phyloP scores from a whole-genome alignment of 1,140 invertebrate genomes.

The Drosophila tsacasi region DNA sequence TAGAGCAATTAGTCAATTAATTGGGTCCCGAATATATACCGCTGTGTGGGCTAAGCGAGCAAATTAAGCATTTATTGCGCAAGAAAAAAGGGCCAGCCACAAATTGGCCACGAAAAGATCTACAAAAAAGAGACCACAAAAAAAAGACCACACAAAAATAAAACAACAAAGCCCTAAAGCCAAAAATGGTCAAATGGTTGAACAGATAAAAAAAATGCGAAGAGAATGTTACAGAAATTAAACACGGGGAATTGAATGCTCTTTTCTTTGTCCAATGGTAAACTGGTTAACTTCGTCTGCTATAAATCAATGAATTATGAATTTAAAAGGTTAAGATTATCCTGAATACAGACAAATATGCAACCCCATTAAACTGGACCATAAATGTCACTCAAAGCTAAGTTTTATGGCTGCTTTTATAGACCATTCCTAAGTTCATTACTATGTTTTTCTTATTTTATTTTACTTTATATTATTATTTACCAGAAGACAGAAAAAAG shows the following conservation, averaged over 20 bases:
- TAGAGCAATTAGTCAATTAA: slow-evolving; percentile 67
- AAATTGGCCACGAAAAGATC: slow-evolving; percentile 58
- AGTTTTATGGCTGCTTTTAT: neutral
- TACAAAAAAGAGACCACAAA: neutral
- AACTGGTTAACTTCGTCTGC: neutral
- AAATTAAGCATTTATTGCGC: slow-evolving; percentile 73
- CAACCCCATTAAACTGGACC: neutral
- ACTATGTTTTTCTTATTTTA: neutral
- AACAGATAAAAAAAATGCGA: neutral
- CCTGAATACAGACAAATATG: neutral
- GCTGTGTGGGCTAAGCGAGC: slow-evolving; percentile 60
- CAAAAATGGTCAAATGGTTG: slow-evolving; percentile 10
- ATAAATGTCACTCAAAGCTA: neutral
- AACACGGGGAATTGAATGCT: neutral
- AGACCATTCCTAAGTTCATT: neutral
- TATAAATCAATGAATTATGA: neutral
- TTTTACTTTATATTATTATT: neutral
- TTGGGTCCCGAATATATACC: slow-evolving; percentile 27
- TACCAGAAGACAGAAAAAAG: neutral
- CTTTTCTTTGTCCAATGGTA: neutral
- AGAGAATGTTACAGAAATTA: neutral
- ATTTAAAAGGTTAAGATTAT: neutral
- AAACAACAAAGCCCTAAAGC: slow-evolving; percentile 20
- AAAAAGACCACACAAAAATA: neutral
- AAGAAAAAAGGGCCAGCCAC: slow-evolving; percentile 31